Base-by-base conservation (phyloP, 2,888 invertebrate genomes). In the Lobophora halterata region DNA sequence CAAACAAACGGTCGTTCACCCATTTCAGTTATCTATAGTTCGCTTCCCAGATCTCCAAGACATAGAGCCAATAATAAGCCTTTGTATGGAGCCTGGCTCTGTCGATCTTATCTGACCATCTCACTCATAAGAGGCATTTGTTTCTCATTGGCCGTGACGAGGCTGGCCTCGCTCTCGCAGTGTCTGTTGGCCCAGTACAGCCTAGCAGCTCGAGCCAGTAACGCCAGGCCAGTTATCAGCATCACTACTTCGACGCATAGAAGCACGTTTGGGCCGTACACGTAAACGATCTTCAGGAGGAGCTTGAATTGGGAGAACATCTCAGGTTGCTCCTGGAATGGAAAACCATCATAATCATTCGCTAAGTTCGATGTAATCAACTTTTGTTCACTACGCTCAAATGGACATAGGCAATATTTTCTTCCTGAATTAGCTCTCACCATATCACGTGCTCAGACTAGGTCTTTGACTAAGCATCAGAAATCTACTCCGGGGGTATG, bases 251-350 rank as follows among this genome's bases (percentile, higher is more conserved):
- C 58, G 0, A 65, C 3, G 1, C 49, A 39, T 4, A 70, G 16
- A 3, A 73, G 6, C 0, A 65, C 8, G 10, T 52, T 50, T 0
- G 79, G 79, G 0, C 51, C 65, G 13, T 58, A 52, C 3, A 63
- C 38, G 52, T 76, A 71, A 1, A 74, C 53, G 5, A 67, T 26
- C 38, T 59, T 59, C 17, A 79, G 52, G 2, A 60, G 44, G 0
- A 41, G 28, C 30, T 64, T 62, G 1, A 56, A 55, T 1, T 56
- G 37, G 3, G 67, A 67, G 5, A 59, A 44, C 5, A 79, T 39
- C 12, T 66, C 65, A n/a, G 74, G 72, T 36, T 75, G 74, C 0
- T 55, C 52, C 82, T 83, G 65, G 2, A 70, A 71, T 25, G 44
- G 36, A 10, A 32, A 27, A n/a, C n/a, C n/a, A n/a, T n/a, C n/a